Evolutionary conservation across 2,113 vertebrate species (phyloP), one percentile per base, ranked within the genome.

Genomic region (Pelodiscus sinensis): DNA sequence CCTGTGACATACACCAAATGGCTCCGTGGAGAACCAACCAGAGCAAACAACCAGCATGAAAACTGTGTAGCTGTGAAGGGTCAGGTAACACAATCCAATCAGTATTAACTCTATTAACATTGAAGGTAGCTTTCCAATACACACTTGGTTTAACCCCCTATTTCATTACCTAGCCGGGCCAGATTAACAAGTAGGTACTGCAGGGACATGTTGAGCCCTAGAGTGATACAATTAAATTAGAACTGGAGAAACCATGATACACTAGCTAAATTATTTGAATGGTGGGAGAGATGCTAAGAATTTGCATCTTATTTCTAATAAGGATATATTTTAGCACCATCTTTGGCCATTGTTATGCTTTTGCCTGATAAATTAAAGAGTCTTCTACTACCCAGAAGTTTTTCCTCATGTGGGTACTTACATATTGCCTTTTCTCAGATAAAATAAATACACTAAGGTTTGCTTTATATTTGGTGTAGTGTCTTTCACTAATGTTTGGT

Each of bases 51-150:
- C 92, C 92, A 97, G 86, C 98, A 98, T 83, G 99, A 99, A 86
- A 98, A 99, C 84, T 99, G 99, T 31, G 98, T 98, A 24, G 97
- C 99, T 73, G 98, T 99, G 96, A 97, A 96, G 88, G 98, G 98
- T 92, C 98, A 98, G 98, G 99, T 99, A 94, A 85, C 77, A 9
- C 2, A 11, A 1, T 81, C 31, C 14, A n/a, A 29, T 35, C 27
- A 29, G 24, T 75, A 44, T 22, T 44, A 24, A 75, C 11, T 6
- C 35, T 22, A 9, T 73, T 68, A 68, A 73, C 71, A 73, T 22
- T 21, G 35, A 73, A 38, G 35, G 9, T 12, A 75, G 11, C 8
- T 35, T 24, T 29, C 14, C 62, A 65, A 65, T 22, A 38, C 22
- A 73, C 71, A 73, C 6, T 10, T 75, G 71, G 11, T 75, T 75